A percentile compares a stretch with the other conserved stretches of the same genome.
phyloP scores from a whole-genome alignment of 2,797 vertebrate species.

The Vireo griseus region DNA sequence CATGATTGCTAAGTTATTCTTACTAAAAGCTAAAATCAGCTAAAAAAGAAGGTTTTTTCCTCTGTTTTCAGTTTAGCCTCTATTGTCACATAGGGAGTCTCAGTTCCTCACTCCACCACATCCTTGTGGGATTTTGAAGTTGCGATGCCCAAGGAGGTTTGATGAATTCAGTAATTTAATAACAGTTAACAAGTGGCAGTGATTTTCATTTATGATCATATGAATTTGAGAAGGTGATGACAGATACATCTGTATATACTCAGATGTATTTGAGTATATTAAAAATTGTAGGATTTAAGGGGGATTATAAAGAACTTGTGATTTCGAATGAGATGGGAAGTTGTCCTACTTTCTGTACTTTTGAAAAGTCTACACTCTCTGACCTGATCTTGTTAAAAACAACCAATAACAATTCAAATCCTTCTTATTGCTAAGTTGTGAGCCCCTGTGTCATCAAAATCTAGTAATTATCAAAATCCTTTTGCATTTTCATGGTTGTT shows the following conservation, averaged over 20 bases:
- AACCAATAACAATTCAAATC: neutral
- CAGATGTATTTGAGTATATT: too few species aligned
- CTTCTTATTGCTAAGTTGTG: neutral
- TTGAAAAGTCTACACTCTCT: neutral
- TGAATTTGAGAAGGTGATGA: neutral
- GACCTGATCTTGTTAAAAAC: neutral
- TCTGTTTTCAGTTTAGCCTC: neutral
- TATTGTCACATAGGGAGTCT: neutral
- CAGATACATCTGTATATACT: neutral
- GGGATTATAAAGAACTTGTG: neutral
- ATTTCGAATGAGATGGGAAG: neutral
- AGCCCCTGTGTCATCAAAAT: neutral
- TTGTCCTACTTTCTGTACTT: neutral
- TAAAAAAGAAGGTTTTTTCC: neutral
- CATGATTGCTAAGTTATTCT: neutral
- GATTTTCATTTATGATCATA: neutral
- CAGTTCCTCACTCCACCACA: neutral
- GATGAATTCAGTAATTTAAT: neutral
- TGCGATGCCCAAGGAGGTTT: neutral
- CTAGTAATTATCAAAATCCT: constrained; percentile 7
- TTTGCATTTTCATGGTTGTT: constrained; percentile 30
- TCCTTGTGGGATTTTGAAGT: neutral
- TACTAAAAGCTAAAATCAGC: neutral
- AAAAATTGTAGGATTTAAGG: neutral
- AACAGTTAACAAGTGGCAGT: neutral